A percentile compares a stretch with the other conserved stretches of the same genome.
phyloP scores from a whole-genome alignment of 2,113 vertebrate genomes.

The Eulacestoma nigropectus region DNA sequence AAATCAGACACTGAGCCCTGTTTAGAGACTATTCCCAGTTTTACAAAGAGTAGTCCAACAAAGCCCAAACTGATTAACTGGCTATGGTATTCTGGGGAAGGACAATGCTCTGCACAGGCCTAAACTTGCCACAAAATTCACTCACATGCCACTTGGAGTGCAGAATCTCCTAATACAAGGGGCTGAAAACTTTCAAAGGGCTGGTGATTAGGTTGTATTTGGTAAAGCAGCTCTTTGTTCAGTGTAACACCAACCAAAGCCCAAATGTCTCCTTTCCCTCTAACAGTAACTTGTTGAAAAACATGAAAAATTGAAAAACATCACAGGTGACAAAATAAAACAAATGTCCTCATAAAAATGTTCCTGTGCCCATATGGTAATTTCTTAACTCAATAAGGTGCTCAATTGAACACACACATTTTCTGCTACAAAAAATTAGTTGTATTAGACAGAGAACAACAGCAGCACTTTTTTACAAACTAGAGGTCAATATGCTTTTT shows the following conservation, averaged over 20 bases:
- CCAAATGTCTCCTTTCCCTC: background rate
- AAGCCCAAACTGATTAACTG: background rate
- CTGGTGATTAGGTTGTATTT: background rate
- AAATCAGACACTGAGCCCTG: background rate
- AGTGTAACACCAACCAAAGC: background rate
- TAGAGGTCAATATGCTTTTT: background rate
- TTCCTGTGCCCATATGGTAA: background rate
- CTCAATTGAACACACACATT: background rate
- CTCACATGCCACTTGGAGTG: background rate
- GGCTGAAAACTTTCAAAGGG: background rate
- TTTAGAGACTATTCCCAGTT: background rate
- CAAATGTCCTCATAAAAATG: background rate
- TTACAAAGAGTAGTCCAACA: background rate
- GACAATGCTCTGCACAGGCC: background rate
- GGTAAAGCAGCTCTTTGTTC: background rate
- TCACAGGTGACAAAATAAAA: background rate
- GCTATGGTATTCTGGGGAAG: background rate
- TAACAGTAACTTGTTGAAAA: background rate
- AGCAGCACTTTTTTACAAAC: background rate
- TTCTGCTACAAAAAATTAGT: background rate
- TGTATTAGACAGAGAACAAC: background rate
- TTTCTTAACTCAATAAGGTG: background rate
- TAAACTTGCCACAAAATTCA: background rate
- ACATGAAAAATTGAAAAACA: background rate
- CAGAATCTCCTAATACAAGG: background rate